Evolutionary conservation across 2,888 invertebrate genomes (phyloP).

Genomic region (Xylota sylvarum): DNA sequence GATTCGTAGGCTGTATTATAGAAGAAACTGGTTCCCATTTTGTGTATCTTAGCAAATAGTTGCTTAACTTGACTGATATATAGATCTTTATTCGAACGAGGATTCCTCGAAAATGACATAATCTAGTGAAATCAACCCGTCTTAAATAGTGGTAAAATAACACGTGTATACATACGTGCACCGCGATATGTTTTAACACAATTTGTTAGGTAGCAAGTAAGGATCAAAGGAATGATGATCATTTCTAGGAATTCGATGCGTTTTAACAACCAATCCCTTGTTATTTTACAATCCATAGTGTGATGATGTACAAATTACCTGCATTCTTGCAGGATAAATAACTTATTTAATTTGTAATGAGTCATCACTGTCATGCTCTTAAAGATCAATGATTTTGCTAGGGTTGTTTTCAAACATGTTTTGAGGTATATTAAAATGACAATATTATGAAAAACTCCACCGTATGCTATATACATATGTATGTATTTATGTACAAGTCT

Average conservation of each 20-base stretch:
- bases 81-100: constrained; percentile 26
- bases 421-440: not conserved
- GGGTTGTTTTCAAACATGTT: not conserved
- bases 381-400: not conserved
- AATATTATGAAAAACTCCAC: no score
- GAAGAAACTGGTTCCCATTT: constrained; percentile 82
- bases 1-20: constrained; percentile 79
- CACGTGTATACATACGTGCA: not conserved
- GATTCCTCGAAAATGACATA: constrained; percentile 34
- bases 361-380: not conserved
- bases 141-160: constrained; percentile 41
- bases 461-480: no score
- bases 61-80: not conserved
- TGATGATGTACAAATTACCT: not conserved
- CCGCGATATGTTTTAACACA: not conserved
- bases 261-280: not conserved
- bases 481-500: no score
- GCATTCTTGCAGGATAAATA: not conserved
- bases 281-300: constrained; percentile 3
- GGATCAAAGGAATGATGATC: not conserved
- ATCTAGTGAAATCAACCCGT: not conserved
- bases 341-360: not conserved
- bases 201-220: constrained; percentile 1
- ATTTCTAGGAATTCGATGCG: not conserved
- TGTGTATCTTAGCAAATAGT: constrained; percentile 11